Evolutionary conservation across 2,797 vertebrate genomes (phyloP), one percentile per base, ranked within the genome.

Genomic region (Molossus molossus): DNA sequence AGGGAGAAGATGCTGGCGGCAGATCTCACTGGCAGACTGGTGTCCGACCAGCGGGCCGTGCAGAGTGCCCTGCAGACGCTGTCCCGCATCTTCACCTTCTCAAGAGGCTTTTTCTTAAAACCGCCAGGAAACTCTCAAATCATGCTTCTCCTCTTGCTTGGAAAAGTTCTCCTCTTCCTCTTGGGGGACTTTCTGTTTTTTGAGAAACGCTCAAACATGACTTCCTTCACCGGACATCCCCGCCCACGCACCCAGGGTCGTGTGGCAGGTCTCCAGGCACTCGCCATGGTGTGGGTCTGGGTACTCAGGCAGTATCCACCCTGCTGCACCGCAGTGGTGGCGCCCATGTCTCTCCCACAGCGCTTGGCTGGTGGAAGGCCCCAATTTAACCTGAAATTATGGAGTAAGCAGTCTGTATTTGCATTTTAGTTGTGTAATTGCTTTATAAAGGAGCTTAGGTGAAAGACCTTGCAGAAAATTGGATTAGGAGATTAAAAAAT

Each of bases 91-190:
- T 27, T n/a, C 21, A 10, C 85, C 70, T 91, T 73, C 81, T 62
- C 40, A 6, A 67, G 76, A 90, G 64, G 40, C 57, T 73, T 92
- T 29, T 85, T 94, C 72, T 75, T 65, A 80, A 82, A 90, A 75
- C 37, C 50, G 85, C 92, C 45, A 3, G 57, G 94, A 86, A 88
- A 94, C 84, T 57, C 88, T 83, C 93, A 95, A 95, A 95, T 97
- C 92, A 80, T 45, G 67, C 77, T 87, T 57, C 62, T 86, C n/a
- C 73, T 7, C 82, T 60, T 87, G 72, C 81, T 92, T 97, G 96
- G 88, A 88, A 94, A 97, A 92, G 79, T 96, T 69, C 88, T 94
- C 73, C 83, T 73, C 53, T 48, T 88, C 67, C 53, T 79, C n/a
- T 25, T 6, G 82, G 90, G 90, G 90, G 87, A 95, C 69, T 18